phyloP scores from a whole-genome alignment of 2,797 vertebrate genomes.

The Chaunax sp. region DNA sequence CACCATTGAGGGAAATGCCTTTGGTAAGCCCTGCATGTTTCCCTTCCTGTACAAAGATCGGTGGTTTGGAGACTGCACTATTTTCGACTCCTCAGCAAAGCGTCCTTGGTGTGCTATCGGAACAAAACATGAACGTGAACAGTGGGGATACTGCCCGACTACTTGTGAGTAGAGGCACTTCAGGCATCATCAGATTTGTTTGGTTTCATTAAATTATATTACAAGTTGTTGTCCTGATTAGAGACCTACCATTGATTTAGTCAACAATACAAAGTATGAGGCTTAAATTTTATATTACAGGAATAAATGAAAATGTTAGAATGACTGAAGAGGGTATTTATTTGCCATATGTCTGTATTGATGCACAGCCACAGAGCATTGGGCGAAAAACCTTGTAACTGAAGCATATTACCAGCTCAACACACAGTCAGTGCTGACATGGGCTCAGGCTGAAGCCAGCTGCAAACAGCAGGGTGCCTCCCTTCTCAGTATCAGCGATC shows the following conservation, averaged over 20 bases:
- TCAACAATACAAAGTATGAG: background rate
- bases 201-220: background rate
- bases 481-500: conserved; percentile 87
- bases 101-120: conserved; percentile 89
- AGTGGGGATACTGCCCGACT: conserved; percentile 90
- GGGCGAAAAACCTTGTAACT: conserved; percentile 85
- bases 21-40: conserved; percentile 90
- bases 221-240: background rate
- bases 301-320: background rate
- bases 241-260: background rate
- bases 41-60: conserved; percentile 89
- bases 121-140: conserved; percentile 80
- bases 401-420: conserved; percentile 89
- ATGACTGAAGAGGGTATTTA: background rate
- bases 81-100: conserved; percentile 75
- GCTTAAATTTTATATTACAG: background rate
- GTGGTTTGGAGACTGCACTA: conserved; percentile 90
- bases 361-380: conserved; percentile 80
- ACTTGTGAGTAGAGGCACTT: conserved; percentile 81
- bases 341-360: conserved; percentile 20
- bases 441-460: conserved; percentile 90
- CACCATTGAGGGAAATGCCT: conserved; percentile 88
- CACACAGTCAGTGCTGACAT: conserved; percentile 83
- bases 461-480: conserved; percentile 89
- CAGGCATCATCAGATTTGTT: background rate